Evolutionary conservation across 2,113 vertebrate genomes (phyloP), one percentile per base, ranked within the genome.

Genomic region (Serilophus lunatus): DNA sequence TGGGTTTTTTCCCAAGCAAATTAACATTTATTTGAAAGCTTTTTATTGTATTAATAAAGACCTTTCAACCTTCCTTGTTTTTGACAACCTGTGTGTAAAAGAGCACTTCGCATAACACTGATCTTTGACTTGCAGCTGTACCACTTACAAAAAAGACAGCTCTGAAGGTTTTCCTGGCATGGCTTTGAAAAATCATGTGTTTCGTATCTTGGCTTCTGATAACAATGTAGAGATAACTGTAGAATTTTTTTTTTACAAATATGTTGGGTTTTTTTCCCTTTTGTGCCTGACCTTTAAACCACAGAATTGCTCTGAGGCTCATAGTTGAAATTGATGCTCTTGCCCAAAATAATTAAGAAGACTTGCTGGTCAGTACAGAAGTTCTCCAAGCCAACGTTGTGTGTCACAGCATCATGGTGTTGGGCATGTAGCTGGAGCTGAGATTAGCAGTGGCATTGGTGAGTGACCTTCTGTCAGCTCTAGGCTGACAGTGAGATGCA

Each of bases 51-150:
- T 82, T 83, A 76, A 47, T 91, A 54, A 87, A 91, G 85, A 92
- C 94, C 75, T 95, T 90, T 49, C 54, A 85, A 61, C 87, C 75
- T 85, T 12, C 29, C 47, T 93, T 92, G 79, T 79, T 79, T 94
- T 88, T 81, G 54, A 45, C 33, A 85, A 85, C 82, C 63, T 88
- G 59, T 72, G 36, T 82, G 71, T 90, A 88, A 93, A 94, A 93
- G 90, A 94, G 71, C 36, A 50, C 54, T 72, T 57, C 63, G 42
- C 9, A 0, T 83, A 74, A 81, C 0, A 0, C 38, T 90, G 90
- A 94, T 86, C 93, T 96, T 93, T 96, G 95, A 90, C 90, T 93
- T 93, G 85, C 92, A 96, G 95, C 93, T 95, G 93, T 88, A 74
- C 50, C 54, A 45, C 31, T 94, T 36, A 76, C 35, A 42, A 87